Evolutionary conservation across 2,888 invertebrate species (phyloP).

Genomic region (Sabatieria punctata): DNA sequence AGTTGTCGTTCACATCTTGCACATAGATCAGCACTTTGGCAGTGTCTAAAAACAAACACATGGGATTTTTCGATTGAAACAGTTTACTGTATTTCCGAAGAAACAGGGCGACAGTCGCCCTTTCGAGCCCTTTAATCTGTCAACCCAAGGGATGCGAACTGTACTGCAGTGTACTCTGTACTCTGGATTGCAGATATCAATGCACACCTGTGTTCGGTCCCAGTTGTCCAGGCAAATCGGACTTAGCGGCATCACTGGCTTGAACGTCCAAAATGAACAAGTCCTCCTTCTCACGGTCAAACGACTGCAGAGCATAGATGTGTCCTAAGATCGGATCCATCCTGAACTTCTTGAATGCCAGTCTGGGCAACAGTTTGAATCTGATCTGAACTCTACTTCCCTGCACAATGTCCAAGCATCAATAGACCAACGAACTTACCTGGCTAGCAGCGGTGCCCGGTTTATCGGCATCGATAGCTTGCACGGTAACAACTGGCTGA

Average conservation of each 20-base stretch:
- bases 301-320: constrained; percentile 81
- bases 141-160: no score
- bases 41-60: no score
- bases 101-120: no score
- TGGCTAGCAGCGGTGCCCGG: constrained; percentile 10
- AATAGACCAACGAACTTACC: no score
- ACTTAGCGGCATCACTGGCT: constrained; percentile 87
- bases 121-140: no score
- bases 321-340: constrained; percentile 88
- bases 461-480: constrained; percentile 23
- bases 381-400: no score
- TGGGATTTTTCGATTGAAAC: no score
- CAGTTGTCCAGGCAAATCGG: constrained; percentile 43
- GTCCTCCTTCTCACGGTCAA: constrained; percentile 86
- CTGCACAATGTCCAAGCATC: no score
- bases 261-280: constrained; percentile 93
- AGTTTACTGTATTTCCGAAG: no score
- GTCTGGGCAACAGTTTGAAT: constrained; percentile 23
- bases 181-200: no score
- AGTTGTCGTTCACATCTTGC: constrained; percentile 95
- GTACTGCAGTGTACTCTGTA: no score
- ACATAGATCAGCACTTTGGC: constrained; percentile 90
- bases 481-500: constrained; percentile 15
- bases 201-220: constrained; percentile 25
- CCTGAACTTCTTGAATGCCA: constrained; percentile 46